Percentiles rank a stretch among this genome's conserved stretches.
Evolutionary conservation across 2,797 vertebrate genomes (phyloP).

Genomic region (Catharus ustulatus): DNA sequence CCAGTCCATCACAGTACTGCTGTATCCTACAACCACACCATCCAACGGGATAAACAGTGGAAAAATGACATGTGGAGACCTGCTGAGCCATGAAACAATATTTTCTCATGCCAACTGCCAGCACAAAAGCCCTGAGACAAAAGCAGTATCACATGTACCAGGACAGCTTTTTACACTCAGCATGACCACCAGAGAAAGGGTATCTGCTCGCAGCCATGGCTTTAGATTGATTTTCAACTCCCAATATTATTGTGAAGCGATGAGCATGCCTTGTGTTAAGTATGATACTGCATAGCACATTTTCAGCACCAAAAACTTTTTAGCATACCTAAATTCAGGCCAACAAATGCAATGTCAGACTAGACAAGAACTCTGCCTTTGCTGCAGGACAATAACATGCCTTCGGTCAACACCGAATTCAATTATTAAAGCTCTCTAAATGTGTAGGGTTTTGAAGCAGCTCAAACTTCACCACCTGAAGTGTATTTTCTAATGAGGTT

Average conservation of each 20-base stretch:
- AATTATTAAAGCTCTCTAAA: background rate
- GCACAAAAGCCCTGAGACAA: slow-evolving; percentile 20
- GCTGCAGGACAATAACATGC: background rate
- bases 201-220: background rate
- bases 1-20: background rate
- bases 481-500: background rate
- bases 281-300: background rate
- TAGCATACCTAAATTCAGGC: background rate
- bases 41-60: background rate
- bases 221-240: background rate
- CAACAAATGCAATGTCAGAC: background rate
- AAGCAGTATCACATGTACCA: background rate
- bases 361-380: background rate
- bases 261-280: background rate
- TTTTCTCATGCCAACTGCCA: background rate
- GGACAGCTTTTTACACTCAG: background rate
- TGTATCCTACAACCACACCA: background rate
- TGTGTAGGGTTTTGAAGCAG: background rate
- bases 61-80: background rate
- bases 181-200: background rate
- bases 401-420: background rate
- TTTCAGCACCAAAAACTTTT: background rate
- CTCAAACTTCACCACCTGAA: background rate
- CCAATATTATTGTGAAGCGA: background rate
- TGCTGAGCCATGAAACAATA: slow-evolving; percentile 20